A percentile compares a stretch with the other conserved stretches of the same genome.
Evolutionary conservation across 2,888 invertebrate genomes (phyloP).

Genomic region (Macaria notata): DNA sequence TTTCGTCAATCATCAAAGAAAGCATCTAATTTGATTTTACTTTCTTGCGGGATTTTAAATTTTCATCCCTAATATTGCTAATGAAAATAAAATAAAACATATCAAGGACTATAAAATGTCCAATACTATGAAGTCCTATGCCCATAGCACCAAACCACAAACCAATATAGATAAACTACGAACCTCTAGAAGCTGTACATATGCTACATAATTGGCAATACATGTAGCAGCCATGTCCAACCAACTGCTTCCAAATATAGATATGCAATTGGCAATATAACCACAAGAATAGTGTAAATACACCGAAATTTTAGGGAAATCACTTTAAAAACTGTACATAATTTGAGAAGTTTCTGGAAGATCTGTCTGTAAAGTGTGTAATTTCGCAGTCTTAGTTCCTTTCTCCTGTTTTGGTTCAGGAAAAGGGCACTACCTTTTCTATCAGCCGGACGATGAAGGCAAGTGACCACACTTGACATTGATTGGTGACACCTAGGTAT

Average conservation of each 20-base stretch:
- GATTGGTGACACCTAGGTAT: conserved; percentile 1
- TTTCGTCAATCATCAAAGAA: too few relatives aligned
- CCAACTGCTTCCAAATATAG: conserved; percentile 36
- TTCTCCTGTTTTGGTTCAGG: conserved; percentile 16
- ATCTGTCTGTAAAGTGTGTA: not conserved
- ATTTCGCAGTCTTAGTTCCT: not conserved
- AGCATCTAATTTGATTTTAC: too few relatives aligned
- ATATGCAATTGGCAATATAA: conserved; percentile 35
- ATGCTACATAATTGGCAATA: conserved; percentile 47
- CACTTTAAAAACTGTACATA: conserved; percentile 5
- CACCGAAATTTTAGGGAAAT: conserved; percentile 13
- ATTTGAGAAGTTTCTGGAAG: not conserved
- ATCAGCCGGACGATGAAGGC: conserved; percentile 22
- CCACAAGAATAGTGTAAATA: conserved; percentile 16
- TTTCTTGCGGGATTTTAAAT: too few relatives aligned
- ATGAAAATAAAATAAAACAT: too few relatives aligned
- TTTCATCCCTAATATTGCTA: too few relatives aligned
- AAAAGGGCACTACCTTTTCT: conserved; percentile 22
- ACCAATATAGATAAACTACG: too few relatives aligned
- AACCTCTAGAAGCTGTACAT: conserved; percentile 55
- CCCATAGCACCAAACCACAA: conserved; percentile 22
- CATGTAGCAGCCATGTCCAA: conserved; percentile 54
- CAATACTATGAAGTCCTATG: too few relatives aligned
- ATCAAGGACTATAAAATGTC: too few relatives aligned
- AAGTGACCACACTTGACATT: conserved; percentile 15